Evolutionary conservation across 2,888 invertebrate species (phyloP).

Genomic region (Lucinisca nassula): DNA sequence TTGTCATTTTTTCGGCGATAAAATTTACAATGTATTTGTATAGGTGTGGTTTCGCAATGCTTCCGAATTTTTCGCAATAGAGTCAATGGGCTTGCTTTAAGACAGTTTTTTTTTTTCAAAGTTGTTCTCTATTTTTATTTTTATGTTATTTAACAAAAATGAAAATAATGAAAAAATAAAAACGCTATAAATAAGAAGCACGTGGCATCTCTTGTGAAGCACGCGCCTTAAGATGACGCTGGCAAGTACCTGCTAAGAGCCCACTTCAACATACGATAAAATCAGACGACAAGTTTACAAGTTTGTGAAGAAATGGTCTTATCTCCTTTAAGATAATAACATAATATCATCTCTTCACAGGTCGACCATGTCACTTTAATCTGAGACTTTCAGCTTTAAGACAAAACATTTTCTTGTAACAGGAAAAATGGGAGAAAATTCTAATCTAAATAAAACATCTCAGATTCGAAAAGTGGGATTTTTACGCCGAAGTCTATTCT

Average conservation of each 20-base stretch:
- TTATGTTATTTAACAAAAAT: no score
- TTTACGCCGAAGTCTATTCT: not conserved
- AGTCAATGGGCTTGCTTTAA: no score
- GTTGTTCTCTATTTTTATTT: not conserved
- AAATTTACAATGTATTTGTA: no score
- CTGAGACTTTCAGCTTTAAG: not conserved
- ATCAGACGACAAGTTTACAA: not conserved
- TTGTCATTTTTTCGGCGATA: no score
- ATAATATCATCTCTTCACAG: not conserved
- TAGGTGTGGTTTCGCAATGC: no score
- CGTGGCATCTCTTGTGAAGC: not conserved
- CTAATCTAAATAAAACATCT: not conserved
- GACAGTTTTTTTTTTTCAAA: not conserved
- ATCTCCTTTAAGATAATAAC: not conserved
- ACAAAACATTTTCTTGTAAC: no score
- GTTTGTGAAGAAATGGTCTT: not conserved
- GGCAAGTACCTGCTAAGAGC: slow-evolving; percentile 1
- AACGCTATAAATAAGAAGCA: no score
- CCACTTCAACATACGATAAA: not conserved
- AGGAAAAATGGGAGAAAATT: not conserved
- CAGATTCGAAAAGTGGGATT: not conserved
- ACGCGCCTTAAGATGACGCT: not conserved
- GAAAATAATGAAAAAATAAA: no score
- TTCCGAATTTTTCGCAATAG: no score
- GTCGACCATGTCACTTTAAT: not conserved